A percentile compares a stretch with the other conserved stretches of the same genome.
phyloP scores from a whole-genome alignment of 2,888 invertebrate species.

The Nephrotoma appendiculata region DNA sequence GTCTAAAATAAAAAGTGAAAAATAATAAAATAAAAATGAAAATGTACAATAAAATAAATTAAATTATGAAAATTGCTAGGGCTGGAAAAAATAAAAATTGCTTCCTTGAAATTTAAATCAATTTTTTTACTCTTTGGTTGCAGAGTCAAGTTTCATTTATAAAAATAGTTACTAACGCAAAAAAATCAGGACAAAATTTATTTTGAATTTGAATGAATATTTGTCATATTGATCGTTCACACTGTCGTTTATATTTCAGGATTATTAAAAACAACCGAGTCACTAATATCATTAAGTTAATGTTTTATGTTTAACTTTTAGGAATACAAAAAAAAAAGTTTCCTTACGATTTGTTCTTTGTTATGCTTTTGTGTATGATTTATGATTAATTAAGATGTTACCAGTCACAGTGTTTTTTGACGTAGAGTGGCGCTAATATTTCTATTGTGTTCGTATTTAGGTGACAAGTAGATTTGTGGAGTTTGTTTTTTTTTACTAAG shows the following conservation, averaged over 20 bases:
- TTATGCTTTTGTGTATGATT: background rate
- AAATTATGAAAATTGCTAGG: background rate
- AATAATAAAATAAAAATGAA: background rate
- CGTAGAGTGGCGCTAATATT: background rate
- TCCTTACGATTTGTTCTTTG: background rate
- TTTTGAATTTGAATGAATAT: background rate
- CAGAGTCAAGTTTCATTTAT: background rate
- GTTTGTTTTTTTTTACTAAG: background rate
- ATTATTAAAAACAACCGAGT: background rate
- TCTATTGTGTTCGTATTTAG: background rate
- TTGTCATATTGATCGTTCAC: background rate
- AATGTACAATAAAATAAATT: background rate
- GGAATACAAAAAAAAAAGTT: background rate
- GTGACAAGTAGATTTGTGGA: background rate
- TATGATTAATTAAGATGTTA: background rate
- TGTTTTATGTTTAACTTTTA: background rate
- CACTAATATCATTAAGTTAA: background rate
- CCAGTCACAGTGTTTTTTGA: background rate
- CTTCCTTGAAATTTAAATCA: background rate
- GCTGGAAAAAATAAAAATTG: background rate
- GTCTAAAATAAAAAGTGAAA: background rate
- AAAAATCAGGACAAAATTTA: background rate
- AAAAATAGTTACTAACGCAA: background rate
- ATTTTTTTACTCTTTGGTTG: background rate
- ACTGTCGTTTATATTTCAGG: background rate